Evolutionary conservation across 2,888 invertebrate species (phyloP).

Genomic region (Cephus nigrinus): DNA sequence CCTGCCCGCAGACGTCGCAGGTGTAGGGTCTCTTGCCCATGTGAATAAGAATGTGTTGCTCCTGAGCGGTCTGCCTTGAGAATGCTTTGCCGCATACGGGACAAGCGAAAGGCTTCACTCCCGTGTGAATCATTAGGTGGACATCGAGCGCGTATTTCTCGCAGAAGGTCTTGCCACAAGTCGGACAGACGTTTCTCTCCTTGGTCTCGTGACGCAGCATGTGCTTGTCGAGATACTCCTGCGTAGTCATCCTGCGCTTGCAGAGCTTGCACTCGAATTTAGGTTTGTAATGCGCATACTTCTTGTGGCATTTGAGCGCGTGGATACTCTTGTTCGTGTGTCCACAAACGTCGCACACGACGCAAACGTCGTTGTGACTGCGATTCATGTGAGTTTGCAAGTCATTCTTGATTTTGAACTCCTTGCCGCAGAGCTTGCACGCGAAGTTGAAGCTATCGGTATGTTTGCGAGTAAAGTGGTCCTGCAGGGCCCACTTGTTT

Average conservation of each 20-base stretch:
- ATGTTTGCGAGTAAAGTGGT: constrained; percentile 21
- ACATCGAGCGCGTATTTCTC: constrained; percentile 22
- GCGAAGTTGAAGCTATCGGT: constrained; percentile 16
- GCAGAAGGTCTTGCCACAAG: constrained; percentile 30
- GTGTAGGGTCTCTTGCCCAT: constrained; percentile 24
- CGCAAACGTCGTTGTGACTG: constrained; percentile 15
- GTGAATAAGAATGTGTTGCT: constrained; percentile 39
- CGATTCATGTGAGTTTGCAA: constrained; percentile 26
- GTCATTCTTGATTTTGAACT: constrained; percentile 20
- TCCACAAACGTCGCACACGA: constrained; percentile 34
- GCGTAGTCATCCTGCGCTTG: constrained; percentile 29
- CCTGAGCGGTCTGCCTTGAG: constrained; percentile 32
- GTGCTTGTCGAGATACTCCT: constrained; percentile 34
- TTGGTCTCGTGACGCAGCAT: constrained; percentile 24
- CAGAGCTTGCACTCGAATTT: constrained; percentile 34
- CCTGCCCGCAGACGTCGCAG: constrained; percentile 18
- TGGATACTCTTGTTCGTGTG: constrained; percentile 31
- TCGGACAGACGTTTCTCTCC: constrained; percentile 31
- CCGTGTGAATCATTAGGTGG: constrained; percentile 28
- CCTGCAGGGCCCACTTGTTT: constrained; percentile 4
- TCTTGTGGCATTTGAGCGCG: constrained; percentile 34
- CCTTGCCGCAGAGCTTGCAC: constrained; percentile 14
- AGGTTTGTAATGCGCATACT: constrained; percentile 30
- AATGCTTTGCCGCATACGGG: constrained; percentile 38
- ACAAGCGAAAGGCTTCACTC: constrained; percentile 24